Evolutionary conservation across 2,797 vertebrate genomes (phyloP), one percentile per base, ranked within the genome.

Genomic region (Oreortyx pictus): DNA sequence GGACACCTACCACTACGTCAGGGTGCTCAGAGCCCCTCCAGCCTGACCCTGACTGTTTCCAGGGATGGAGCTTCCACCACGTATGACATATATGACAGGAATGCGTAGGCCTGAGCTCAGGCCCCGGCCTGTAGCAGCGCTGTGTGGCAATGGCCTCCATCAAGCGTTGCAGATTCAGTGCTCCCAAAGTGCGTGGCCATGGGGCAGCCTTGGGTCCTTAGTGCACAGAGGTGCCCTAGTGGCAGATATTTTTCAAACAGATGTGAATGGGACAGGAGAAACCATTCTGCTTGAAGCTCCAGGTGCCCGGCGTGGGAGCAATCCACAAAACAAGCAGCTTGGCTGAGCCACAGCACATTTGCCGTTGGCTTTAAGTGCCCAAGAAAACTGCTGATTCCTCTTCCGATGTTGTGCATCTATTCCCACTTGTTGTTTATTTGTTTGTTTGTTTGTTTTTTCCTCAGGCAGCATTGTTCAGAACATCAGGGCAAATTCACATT

Each of bases 161-260:
- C 15, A 23, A 20, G 24, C 25, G n/a, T 20, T 4, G 0, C 5
- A 18, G 10, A 2, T 43, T 57, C 44, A 19, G 11, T 0, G 0
- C 13, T 20, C 23, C 35, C 39, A 17, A 7, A 6, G 62, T 0
- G 4, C 7, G 11, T 18, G 31, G 11, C 0, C 0, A 1, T 9
- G 23, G 1, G 1, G 25, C 7, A 71, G 35, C 5, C 62, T 68
- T 86, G 47, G 19, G n/a, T 9, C 29, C 61, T 9, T 31, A 3
- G 0, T 7, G 16, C 43, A 39, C 24, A 11, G 37, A 60, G 33
- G n/a, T 29, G 25, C 25, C 56, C 44, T 61, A 10, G 31, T 14
- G 9, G 7, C 46, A 72, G 44, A 1, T 1, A 6, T 61, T 78
- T 62, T 88, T 43, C 49, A n/a, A 37, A 5, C 1, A 15, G 8